Percentiles rank a stretch among this genome's conserved stretches.
These are phyloP conservation scores for Callosobruchus maculatus DNA, from an alignment of 2,888 invertebrate genomes.

Conservation along the genomic window DNA sequence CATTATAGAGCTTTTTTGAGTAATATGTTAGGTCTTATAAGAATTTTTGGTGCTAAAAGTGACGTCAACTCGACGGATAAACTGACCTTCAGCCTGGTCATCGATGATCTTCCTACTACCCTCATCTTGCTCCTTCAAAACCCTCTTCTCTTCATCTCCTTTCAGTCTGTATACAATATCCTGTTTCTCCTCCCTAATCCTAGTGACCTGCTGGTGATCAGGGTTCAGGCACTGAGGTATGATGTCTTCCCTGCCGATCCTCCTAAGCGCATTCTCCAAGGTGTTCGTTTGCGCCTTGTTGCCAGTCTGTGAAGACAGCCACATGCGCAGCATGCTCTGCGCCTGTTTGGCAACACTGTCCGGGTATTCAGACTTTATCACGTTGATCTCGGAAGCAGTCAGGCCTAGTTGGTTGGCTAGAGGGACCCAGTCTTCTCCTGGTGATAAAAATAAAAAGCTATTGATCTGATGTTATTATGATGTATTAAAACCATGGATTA, in stretches of 20 bases:
- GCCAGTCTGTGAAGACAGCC: conserved; percentile 53
- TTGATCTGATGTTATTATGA: too few relatives aligned
- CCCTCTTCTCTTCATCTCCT: conserved; percentile 22
- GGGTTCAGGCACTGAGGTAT: conserved; percentile 77
- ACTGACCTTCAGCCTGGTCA: not conserved
- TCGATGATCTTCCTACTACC: conserved; percentile 25
- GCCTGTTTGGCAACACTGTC: conserved; percentile 74
- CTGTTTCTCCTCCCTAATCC: conserved; percentile 46
- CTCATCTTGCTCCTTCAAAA: conserved; percentile 36
- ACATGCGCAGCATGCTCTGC: conserved; percentile 61
- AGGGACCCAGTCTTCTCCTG: conserved; percentile 66
- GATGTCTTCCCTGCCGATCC: conserved; percentile 88
- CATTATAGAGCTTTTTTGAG: too few relatives aligned
- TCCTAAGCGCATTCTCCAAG: conserved; percentile 78
- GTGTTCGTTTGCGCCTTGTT: conserved; percentile 53
- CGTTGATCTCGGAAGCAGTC: conserved; percentile 67
- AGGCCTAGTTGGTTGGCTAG: conserved; percentile 70
- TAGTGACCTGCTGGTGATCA: conserved; percentile 48
- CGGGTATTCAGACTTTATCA: conserved; percentile 71
- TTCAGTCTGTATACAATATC: conserved; percentile 53
- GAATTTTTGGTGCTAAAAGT: too few relatives aligned
- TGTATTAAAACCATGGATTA: too few relatives aligned
- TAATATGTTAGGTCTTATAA: too few relatives aligned
- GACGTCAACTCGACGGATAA: too few relatives aligned
- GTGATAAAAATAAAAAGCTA: too few relatives aligned